Evolutionary conservation across 64 coral and sea anemone genomes (phyloP).

Genomic region (Montipora efflorescens): DNA sequence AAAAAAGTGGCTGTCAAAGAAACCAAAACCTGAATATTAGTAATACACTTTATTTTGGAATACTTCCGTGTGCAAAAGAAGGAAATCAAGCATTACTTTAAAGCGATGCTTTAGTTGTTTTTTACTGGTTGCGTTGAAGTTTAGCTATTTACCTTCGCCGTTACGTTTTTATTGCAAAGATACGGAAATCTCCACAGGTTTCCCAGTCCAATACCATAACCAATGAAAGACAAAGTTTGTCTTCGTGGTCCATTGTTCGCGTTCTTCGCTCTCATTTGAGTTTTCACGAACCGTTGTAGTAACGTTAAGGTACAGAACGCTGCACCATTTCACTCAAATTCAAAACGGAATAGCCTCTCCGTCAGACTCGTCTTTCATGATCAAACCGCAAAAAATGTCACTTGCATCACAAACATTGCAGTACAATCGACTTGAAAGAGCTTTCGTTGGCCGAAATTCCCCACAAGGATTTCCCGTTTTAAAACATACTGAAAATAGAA

Average conservation of each 20-base stretch:
- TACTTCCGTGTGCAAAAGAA: too few relatives aligned
- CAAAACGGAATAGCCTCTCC: neutral
- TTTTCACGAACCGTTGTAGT: neutral
- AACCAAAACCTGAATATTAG: neutral
- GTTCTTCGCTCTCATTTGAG: conserved; percentile 4
- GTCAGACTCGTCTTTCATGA: neutral
- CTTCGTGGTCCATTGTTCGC: conserved; percentile 20
- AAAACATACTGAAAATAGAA: too few relatives aligned
- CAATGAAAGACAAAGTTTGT: conserved; percentile 16
- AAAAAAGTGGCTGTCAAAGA: conserved; percentile 64
- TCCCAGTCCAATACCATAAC: conserved; percentile 17
- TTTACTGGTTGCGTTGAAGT: too few relatives aligned
- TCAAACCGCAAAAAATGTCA: neutral
- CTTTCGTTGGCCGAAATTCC: too few relatives aligned
- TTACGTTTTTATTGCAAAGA: conserved; percentile 26
- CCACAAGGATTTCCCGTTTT: too few relatives aligned
- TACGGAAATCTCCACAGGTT: conserved; percentile 32
- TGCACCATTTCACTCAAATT: neutral
- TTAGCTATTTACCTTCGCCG: neutral
- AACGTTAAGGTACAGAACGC: neutral
- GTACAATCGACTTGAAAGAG: too few relatives aligned
- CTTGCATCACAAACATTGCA: neutral
- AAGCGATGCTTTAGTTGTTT: too few relatives aligned
- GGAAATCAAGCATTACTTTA: too few relatives aligned
- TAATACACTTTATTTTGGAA: neutral